phyloP scores from a whole-genome alignment of 2,797 vertebrate species.

The Miichthys miiuy region DNA sequence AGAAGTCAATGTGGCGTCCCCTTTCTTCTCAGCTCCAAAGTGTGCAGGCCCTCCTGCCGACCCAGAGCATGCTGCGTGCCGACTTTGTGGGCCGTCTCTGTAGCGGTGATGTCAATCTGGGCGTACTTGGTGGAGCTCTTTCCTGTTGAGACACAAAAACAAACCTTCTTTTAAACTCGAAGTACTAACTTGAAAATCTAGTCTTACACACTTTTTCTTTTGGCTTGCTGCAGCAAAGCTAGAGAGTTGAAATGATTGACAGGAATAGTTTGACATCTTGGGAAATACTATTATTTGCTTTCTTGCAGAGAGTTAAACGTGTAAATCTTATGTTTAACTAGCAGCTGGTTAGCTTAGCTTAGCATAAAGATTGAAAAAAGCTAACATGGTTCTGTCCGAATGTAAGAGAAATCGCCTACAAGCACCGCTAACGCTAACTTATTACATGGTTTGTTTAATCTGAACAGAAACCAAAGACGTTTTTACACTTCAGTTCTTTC shows the following conservation, averaged over 20 bases:
- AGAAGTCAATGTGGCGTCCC: conserved; percentile 83
- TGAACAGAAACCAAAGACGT: not conserved
- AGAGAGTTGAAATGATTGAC: not conserved
- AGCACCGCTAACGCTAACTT: not conserved
- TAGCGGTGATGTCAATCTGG: conserved; percentile 92
- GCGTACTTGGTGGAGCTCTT: conserved; percentile 87
- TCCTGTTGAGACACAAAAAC: conserved; percentile 78
- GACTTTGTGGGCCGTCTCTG: conserved; percentile 91
- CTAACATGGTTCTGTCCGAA: not conserved
- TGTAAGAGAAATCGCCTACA: not conserved
- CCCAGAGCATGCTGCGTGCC: conserved; percentile 90
- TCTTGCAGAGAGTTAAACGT: not conserved
- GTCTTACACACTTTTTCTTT: not conserved
- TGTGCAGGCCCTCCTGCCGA: conserved; percentile 89
- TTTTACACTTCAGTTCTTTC: no score
- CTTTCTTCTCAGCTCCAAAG: conserved; percentile 87
- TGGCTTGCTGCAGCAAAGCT: not conserved
- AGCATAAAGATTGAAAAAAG: not conserved
- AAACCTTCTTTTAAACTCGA: not conserved
- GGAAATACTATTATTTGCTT: not conserved
- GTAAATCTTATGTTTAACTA: not conserved
- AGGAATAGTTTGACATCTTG: not conserved
- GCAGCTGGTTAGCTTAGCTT: not conserved
- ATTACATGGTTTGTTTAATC: not conserved
- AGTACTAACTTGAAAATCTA: not conserved